Evolutionary conservation across 2,113 vertebrate genomes (phyloP).

Genomic region (Channa maculata): DNA sequence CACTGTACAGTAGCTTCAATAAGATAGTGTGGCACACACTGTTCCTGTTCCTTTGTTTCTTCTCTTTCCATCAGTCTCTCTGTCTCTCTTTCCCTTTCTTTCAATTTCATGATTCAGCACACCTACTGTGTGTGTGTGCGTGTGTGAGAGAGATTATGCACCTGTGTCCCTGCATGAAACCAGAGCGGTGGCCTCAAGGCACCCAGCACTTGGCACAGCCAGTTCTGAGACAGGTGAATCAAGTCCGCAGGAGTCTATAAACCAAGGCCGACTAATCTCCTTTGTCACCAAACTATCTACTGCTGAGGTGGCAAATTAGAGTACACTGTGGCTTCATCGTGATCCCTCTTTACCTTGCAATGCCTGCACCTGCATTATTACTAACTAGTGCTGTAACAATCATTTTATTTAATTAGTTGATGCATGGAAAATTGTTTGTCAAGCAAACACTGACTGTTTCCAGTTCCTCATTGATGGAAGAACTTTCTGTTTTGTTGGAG

Average conservation of each 20-base stretch:
- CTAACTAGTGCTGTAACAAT: background rate
- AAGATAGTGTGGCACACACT: slow-evolving; percentile 3
- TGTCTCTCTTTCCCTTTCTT: slow-evolving; percentile 8
- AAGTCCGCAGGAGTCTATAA: slow-evolving; percentile 49
- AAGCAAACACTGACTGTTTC: background rate
- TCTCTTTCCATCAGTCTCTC: slow-evolving; percentile 6
- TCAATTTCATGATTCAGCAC: slow-evolving; percentile 51
- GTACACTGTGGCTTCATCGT: slow-evolving; percentile 5
- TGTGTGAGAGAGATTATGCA: slow-evolving; percentile 27
- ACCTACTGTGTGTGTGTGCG: slow-evolving; percentile 28
- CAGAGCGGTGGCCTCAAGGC: slow-evolving; percentile 45
- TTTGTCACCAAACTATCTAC: slow-evolving; percentile 44
- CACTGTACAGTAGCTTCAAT: slow-evolving; percentile 14
- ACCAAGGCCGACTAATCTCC: slow-evolving; percentile 62
- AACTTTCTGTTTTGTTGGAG: too few species aligned
- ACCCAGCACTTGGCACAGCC: slow-evolving; percentile 49
- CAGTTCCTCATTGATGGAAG: background rate
- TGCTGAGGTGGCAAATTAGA: slow-evolving; percentile 53
- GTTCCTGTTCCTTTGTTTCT: slow-evolving; percentile 16
- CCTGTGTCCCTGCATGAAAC: slow-evolving; percentile 54
- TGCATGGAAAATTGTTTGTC: background rate
- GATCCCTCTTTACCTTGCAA: slow-evolving; percentile 13
- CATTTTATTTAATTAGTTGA: background rate
- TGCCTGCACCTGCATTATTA: background rate
- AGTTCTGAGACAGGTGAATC: slow-evolving; percentile 63